Base-by-base conservation (phyloP, 1,140 invertebrate species). In the Coenobita brevimanus region DNA sequence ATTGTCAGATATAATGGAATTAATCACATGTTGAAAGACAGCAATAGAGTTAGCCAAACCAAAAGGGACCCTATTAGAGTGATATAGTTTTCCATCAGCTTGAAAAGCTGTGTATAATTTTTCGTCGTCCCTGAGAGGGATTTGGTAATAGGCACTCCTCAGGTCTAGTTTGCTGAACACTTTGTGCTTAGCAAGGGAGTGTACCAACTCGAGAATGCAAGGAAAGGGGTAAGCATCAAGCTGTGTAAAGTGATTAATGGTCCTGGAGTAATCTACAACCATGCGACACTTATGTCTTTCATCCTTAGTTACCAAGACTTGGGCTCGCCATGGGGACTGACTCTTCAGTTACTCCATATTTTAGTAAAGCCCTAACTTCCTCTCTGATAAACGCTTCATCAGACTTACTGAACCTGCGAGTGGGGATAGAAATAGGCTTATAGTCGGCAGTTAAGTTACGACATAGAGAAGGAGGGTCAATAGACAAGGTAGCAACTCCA, bases 211-310 rank as follows among this genome's bases (percentile, higher is more conserved):
- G 10, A 54, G n/a, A 38, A 83, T 83, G 2, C 62, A 8, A 8
- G 64, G 82, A 15, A 83, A 6, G 60, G 64, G 79, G 33, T n/a
- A 82, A 67, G 33, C 82, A 41, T 83, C 82, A 0, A 83, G 33
- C 6, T 46, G 36, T 3, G 82, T 78, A 60, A 43, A 76, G 17
- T 30, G 41, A 62, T 83, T 83, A 21, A 83, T 83, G 30, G 82
- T 76, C 43, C 43, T 60, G 46, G 60, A 83, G 50, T 83, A 83
- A 30, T 78, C 82, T 27, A 83, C 50, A 17, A 67, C 62, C 82
- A 83, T 83, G 0, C 64, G 24, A 24, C 43, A 38, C 62, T 83
- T 83, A 67, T 36, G 54, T 2, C 62, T 21, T 3, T 81, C 79
- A 17, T 81, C 50, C 10, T 36, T 67, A 2, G 60, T 67, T 81